These are phyloP conservation scores for Seladonia tumulorum DNA, from an alignment of 2,888 invertebrate species.

Conservation along the genomic window DNA sequence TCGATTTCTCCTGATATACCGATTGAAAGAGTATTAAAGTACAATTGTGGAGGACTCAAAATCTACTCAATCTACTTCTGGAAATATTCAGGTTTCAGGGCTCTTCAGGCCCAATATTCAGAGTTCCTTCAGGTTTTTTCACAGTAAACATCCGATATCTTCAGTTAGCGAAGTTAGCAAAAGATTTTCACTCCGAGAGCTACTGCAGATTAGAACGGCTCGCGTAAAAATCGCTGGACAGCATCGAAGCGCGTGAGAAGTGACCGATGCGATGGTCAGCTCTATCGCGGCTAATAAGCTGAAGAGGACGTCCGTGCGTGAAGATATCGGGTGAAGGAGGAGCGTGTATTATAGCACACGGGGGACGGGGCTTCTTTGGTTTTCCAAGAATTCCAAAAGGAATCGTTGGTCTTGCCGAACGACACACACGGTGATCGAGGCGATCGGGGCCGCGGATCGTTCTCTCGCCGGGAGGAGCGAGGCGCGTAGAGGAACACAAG, in stretches of 20 bases:
- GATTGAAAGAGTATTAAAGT: too few species aligned
- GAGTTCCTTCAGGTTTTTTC: too few species aligned
- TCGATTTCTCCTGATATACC: too few species aligned
- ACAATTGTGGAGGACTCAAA: too few species aligned
- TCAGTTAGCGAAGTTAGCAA: too few species aligned
- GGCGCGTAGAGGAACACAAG: constrained; percentile 36
- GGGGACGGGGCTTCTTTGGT: background rate
- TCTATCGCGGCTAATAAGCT: background rate
- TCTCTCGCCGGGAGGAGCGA: constrained; percentile 19
- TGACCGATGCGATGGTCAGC: background rate
- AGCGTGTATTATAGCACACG: background rate
- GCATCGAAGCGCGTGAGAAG: background rate
- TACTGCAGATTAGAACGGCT: too few species aligned
- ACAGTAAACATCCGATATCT: too few species aligned
- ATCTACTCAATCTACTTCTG: too few species aligned
- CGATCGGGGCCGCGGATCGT: constrained; percentile 41
- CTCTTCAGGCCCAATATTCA: too few species aligned
- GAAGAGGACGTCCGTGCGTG: background rate
- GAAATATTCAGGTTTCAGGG: too few species aligned
- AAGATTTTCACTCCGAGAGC: too few species aligned
- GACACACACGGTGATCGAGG: constrained; percentile 32
- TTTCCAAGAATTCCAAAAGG: constrained; percentile 29
- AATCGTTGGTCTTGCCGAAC: constrained; percentile 30
- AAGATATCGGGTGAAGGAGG: background rate
- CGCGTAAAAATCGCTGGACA: too few species aligned